A percentile compares a stretch with the other conserved stretches of the same genome.
Conservation (phyloP, 2,888 invertebrate species). For the Apodemia zela region DNA sequence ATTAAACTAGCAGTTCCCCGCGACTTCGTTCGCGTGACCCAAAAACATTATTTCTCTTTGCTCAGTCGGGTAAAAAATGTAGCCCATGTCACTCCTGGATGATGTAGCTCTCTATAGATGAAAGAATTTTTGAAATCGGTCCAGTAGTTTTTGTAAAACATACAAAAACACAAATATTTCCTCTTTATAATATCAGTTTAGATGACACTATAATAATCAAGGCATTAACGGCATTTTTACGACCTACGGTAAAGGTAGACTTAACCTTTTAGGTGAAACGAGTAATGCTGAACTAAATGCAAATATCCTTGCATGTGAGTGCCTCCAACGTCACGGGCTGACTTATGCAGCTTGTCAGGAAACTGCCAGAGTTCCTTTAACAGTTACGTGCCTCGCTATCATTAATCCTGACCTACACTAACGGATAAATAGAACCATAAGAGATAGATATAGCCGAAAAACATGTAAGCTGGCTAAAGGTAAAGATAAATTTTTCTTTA, state of each 20-base stretch:
- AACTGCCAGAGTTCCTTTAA: slow-evolving; percentile 13
- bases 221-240: background rate
- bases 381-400: slow-evolving; percentile 2
- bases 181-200: too few species aligned
- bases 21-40: too few species aligned
- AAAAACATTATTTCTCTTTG: too few species aligned
- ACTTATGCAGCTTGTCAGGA: slow-evolving; percentile 9
- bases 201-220: background rate
- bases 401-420: slow-evolving; percentile 12
- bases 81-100: too few species aligned
- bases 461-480: background rate
- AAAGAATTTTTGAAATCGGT: too few species aligned
- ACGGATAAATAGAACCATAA: background rate
- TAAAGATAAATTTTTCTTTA: too few species aligned
- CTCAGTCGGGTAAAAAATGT: too few species aligned
- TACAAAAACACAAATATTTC: too few species aligned
- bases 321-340: slow-evolving; percentile 4
- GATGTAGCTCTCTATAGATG: too few species aligned
- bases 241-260: background rate
- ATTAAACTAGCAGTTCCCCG: too few species aligned
- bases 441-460: background rate
- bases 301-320: slow-evolving; percentile 5
- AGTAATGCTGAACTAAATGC: background rate
- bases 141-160: too few species aligned
- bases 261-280: background rate